Conservation (phyloP, 2,888 invertebrate species). For the Eumacrocentrus americanus region DNA sequence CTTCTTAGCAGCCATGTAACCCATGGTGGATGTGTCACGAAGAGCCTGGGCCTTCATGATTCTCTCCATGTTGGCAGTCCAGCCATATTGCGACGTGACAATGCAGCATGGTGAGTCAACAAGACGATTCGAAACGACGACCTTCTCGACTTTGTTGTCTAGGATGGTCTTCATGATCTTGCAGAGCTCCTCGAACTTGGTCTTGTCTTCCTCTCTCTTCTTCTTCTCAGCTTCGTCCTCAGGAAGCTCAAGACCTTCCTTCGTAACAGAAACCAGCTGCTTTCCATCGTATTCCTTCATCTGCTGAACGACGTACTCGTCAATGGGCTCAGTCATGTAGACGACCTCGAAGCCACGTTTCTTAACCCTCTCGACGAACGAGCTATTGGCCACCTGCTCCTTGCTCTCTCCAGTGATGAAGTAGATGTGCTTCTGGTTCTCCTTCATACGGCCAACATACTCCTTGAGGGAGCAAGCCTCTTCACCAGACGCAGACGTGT, state of each 20-base stretch:
- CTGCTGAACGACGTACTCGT: constrained; percentile 98
- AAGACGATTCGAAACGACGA: constrained; percentile 93
- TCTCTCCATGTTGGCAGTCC: constrained; percentile 99
- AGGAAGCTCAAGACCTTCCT: constrained; percentile 96
- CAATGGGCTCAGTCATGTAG: constrained; percentile 99
- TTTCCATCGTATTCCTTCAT: constrained; percentile 98
- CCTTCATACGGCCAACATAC: constrained; percentile 97
- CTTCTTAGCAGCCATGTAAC: constrained; percentile 99
- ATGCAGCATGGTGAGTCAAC: constrained; percentile 99
- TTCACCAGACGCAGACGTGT: constrained; percentile 94
- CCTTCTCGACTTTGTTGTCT: constrained; percentile 98
- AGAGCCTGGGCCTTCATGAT: constrained; percentile 99
- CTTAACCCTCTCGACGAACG: constrained; percentile 97
- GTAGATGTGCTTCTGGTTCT: constrained; percentile 97
- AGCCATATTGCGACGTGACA: constrained; percentile 98
- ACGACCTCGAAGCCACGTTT: constrained; percentile 97
- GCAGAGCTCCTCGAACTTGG: constrained; percentile 78
- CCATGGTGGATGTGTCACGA: constrained; percentile 96
- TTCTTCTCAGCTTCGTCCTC: constrained; percentile 98
- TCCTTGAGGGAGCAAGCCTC: constrained; percentile 93
- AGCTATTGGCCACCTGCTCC: constrained; percentile 93
- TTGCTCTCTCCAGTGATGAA: constrained; percentile 96
- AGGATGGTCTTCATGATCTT: constrained; percentile 96
- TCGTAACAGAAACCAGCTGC: constrained; percentile 94
- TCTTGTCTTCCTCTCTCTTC: constrained; percentile 89